These are phyloP conservation scores for Scomber scombrus DNA, from an alignment of 2,113 vertebrate species.

Conservation along the genomic window DNA sequence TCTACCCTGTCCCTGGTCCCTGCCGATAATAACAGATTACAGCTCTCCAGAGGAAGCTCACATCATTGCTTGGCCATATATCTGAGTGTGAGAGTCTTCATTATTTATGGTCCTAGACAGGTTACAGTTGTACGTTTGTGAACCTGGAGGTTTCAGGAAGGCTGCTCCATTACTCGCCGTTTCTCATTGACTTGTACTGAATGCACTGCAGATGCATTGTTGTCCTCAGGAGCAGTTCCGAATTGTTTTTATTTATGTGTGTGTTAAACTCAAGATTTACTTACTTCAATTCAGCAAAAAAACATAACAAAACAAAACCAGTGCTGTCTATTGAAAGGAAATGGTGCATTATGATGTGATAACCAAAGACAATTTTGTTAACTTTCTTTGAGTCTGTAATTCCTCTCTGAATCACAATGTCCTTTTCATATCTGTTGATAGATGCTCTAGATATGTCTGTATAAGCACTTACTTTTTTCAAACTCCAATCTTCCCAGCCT, in stretches of 20 bases:
- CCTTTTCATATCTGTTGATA: conserved; percentile 48
- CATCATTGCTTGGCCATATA: conserved; percentile 76
- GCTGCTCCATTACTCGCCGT: conserved; percentile 48
- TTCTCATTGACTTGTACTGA: conserved; percentile 52
- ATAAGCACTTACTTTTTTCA: conserved; percentile 41
- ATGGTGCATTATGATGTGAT: conserved; percentile 27
- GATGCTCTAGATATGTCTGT: conserved; percentile 53
- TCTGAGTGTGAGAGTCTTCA: conserved; percentile 68
- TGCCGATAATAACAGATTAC: conserved; percentile 77
- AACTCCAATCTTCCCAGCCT: conserved; percentile 40
- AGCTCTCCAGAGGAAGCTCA: conserved; percentile 75
- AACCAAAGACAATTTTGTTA: conserved; percentile 51
- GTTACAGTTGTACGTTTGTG: conserved; percentile 71
- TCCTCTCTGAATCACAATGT: conserved; percentile 40
- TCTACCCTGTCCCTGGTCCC: conserved; percentile 63
- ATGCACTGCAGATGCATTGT: conserved; percentile 12
- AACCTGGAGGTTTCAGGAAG: conserved; percentile 54
- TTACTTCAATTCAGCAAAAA: conserved; percentile 18
- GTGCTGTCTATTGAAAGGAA: conserved; percentile 5
- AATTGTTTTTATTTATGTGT: conserved; percentile 20
- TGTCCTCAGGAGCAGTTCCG: neutral
- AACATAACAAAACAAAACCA: neutral
- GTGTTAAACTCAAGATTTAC: conserved; percentile 28
- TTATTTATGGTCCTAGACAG: conserved; percentile 72
- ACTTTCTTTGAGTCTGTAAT: conserved; percentile 39